phyloP scores from a whole-genome alignment of 2,113 vertebrate genomes.

The Phylloscopus trochiloides region DNA sequence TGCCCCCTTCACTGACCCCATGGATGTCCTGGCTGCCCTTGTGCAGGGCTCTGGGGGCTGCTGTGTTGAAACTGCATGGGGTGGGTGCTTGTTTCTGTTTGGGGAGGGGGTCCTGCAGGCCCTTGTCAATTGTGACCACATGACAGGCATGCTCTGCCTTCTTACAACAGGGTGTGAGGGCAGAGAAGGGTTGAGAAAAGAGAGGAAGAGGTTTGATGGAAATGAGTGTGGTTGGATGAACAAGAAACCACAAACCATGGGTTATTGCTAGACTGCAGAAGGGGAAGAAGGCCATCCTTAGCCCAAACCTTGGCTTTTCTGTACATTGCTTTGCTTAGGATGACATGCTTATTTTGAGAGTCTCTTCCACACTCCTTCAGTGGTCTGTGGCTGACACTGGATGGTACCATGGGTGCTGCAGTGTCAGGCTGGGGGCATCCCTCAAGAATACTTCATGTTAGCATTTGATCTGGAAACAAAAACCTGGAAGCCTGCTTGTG shows the following conservation, averaged over 20 bases:
- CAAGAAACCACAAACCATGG: neutral
- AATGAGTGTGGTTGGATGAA: neutral
- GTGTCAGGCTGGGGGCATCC: neutral
- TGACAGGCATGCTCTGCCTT: neutral
- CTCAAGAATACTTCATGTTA: neutral
- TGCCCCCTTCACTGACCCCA: neutral
- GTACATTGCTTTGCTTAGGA: neutral
- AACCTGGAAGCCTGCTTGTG: neutral
- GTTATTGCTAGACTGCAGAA: neutral
- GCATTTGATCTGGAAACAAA: neutral
- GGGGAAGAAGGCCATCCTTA: neutral
- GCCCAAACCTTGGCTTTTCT: neutral
- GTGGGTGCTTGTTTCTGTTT: neutral
- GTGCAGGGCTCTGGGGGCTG: neutral
- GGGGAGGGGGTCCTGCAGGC: neutral
- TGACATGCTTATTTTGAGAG: neutral
- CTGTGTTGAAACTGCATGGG: neutral
- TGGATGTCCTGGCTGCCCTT: neutral
- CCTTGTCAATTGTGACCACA: neutral
- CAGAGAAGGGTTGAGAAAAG: neutral
- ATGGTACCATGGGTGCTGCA: neutral
- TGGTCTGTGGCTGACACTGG: neutral
- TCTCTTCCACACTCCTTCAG: neutral
- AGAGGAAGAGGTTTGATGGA: neutral
- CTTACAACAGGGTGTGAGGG: fast-evolving